Conservation (phyloP, 2,797 vertebrate species). For the Sparus aurata region DNA sequence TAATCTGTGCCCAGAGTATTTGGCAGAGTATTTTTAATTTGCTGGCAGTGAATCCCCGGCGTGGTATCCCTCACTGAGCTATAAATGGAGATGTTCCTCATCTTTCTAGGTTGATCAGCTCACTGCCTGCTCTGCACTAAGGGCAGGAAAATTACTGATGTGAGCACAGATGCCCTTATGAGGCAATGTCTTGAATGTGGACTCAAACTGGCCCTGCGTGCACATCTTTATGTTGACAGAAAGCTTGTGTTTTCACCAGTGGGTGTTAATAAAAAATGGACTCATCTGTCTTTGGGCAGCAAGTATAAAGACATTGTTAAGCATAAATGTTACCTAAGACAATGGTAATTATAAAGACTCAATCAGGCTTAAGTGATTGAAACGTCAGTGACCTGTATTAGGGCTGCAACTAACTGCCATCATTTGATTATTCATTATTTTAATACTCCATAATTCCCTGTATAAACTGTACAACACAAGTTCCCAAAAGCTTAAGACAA, state of each 20-base stretch:
- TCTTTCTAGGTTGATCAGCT: conserved; percentile 73
- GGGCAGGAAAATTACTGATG: conserved; percentile 70
- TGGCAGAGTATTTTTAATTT: conserved; percentile 52
- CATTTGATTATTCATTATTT: no score
- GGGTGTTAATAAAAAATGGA: not conserved
- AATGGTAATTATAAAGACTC: not conserved
- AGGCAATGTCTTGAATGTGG: conserved; percentile 54
- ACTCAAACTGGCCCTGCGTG: not conserved
- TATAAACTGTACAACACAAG: not conserved
- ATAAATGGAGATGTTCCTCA: conserved; percentile 83
- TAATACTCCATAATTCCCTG: no score
- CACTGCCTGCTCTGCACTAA: conserved; percentile 44
- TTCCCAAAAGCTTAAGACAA: not conserved
- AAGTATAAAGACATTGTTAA: no score
- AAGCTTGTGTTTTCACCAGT: not conserved
- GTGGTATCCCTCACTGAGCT: conserved; percentile 70
- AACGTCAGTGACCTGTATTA: not conserved
- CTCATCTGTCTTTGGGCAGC: not conserved
- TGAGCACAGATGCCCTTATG: conserved; percentile 78
- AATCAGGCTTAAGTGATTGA: rapidly evolving
- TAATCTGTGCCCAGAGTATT: conserved; percentile 30
- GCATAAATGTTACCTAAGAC: not conserved
- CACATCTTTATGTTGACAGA: conserved; percentile 7
- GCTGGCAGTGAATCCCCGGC: conserved; percentile 63
- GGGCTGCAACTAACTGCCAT: not conserved